Evolutionary conservation across 1,140 invertebrate genomes (phyloP).

Genomic region (Dendrolimus kikuchii): DNA sequence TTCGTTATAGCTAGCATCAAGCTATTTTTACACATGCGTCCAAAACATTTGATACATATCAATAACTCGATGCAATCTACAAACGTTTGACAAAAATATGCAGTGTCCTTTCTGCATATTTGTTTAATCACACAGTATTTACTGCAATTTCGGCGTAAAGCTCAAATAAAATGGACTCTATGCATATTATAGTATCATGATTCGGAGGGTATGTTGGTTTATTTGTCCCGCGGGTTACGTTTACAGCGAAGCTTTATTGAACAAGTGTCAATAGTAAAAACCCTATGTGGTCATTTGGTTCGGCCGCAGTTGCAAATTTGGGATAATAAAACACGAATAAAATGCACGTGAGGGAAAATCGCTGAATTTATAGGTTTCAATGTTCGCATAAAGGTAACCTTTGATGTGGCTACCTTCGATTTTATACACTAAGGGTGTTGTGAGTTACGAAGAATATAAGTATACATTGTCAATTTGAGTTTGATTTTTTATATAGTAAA

Average conservation of each 20-base stretch:
- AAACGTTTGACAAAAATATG: neutral
- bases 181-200: constrained; percentile 69
- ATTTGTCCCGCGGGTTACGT: constrained; percentile 46
- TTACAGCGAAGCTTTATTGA: constrained; percentile 48
- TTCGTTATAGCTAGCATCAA: too few species aligned
- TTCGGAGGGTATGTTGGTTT: constrained; percentile 48
- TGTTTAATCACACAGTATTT: constrained; percentile 14
- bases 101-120: neutral
- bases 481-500: too few species aligned
- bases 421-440: too few species aligned
- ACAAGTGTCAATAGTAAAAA: constrained; percentile 59
- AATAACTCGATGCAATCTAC: too few species aligned
- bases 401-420: too few species aligned
- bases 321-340: constrained; percentile 1
- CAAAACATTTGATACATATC: too few species aligned
- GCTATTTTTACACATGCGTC: too few species aligned
- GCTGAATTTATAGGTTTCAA: too few species aligned
- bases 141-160: constrained; percentile 42
- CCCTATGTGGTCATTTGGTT: constrained; percentile 36
- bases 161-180: constrained; percentile 63
- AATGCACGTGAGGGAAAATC: constrained; percentile 1
- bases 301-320: neutral
- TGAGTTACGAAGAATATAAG: too few species aligned
- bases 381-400: too few species aligned
- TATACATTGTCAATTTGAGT: too few species aligned